Evolutionary conservation across 2,888 invertebrate species (phyloP).

Genomic region (Agrilus cyanescens): DNA sequence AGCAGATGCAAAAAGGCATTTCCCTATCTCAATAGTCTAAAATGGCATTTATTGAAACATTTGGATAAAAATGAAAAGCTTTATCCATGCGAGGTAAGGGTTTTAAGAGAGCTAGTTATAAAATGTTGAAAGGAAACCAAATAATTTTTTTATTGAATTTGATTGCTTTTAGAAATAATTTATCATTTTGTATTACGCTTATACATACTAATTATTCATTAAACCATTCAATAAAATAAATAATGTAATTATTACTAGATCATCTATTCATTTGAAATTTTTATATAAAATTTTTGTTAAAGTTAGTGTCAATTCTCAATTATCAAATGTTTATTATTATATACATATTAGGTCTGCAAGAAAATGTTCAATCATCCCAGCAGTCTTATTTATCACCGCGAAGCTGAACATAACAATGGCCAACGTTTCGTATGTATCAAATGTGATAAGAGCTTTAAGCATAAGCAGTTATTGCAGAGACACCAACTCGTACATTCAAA

Average conservation of each 20-base stretch:
- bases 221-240: too few species aligned
- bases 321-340: too few species aligned
- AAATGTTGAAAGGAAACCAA: too few species aligned
- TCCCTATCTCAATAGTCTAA: slow-evolving; percentile 48
- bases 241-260: too few species aligned
- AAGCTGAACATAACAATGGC: slow-evolving; percentile 51
- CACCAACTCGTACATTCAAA: slow-evolving; percentile 73
- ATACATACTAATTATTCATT: too few species aligned
- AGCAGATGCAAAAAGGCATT: slow-evolving; percentile 46
- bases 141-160: too few species aligned
- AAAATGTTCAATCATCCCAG: slow-evolving; percentile 61
- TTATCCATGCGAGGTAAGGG: slow-evolving; percentile 45
- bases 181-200: too few species aligned
- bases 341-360: slow-evolving; percentile 39
- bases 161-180: too few species aligned
- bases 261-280: too few species aligned
- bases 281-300: background rate
- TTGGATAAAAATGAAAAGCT: slow-evolving; percentile 36
- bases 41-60: slow-evolving; percentile 43
- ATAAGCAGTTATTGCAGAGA: slow-evolving; percentile 57
- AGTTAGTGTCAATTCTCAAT: too few species aligned
- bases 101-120: too few species aligned
- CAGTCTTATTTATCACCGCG: slow-evolving; percentile 63
- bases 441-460: slow-evolving; percentile 65
- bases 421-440: slow-evolving; percentile 61